Evolutionary conservation across 2,113 vertebrate species (phyloP).

Genomic region (Beaufortia kweichowensis): DNA sequence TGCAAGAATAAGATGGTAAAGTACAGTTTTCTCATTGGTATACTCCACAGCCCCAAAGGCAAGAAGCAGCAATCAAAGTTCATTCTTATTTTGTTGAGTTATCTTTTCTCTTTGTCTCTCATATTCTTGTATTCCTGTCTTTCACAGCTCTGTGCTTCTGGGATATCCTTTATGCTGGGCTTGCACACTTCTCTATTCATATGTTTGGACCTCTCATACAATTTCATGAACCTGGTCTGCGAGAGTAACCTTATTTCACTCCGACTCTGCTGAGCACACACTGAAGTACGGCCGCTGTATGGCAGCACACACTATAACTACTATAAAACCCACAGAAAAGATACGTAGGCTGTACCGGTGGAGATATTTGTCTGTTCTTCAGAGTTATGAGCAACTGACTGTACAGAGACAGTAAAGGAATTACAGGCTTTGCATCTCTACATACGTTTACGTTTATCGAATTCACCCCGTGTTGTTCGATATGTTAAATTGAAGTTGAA

Average conservation of each 20-base stretch:
- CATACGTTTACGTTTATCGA: constrained; percentile 18
- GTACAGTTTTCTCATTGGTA: neutral
- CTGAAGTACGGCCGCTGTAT: constrained; percentile 18
- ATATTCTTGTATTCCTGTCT: constrained; percentile 18
- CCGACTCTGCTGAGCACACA: constrained; percentile 35
- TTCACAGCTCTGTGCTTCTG: constrained; percentile 13
- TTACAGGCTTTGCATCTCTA: constrained; percentile 24
- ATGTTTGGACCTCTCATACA: constrained; percentile 24
- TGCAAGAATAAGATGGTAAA: neutral
- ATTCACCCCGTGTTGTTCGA: constrained; percentile 25
- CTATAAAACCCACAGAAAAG: constrained; percentile 15
- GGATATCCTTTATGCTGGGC: constrained; percentile 38
- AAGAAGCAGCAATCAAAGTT: constrained; percentile 3
- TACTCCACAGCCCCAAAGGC: neutral
- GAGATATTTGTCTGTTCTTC: constrained; percentile 13
- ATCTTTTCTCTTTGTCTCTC: constrained; percentile 1
- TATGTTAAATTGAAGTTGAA: constrained; percentile 20
- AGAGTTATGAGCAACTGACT: constrained; percentile 37
- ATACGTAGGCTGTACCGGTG: neutral
- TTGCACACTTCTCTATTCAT: constrained; percentile 32
- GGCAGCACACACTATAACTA: neutral
- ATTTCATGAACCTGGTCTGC: constrained; percentile 39
- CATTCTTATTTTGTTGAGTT: constrained; percentile 15
- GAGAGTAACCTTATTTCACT: constrained; percentile 38
- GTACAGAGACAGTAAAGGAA: constrained; percentile 26